Evolutionary conservation across 1,140 invertebrate species (phyloP).

Genomic region (Sipha flava): DNA sequence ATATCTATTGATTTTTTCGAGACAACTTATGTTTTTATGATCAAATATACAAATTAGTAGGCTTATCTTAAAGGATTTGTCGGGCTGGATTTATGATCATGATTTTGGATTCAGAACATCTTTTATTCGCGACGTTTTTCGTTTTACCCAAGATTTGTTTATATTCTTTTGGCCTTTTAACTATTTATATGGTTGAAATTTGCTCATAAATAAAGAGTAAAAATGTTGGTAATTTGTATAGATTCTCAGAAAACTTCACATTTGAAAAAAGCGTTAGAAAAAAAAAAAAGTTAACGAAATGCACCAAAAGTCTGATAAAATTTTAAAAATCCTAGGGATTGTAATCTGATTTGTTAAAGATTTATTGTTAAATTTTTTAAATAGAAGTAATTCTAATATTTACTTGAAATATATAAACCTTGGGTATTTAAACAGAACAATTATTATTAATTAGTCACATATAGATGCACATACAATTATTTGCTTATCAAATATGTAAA

Average conservation of each 20-base stretch:
- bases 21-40: too few relatives aligned
- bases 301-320: not conserved
- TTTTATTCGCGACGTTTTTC: not conserved
- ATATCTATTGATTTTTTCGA: too few relatives aligned
- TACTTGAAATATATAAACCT: too few relatives aligned
- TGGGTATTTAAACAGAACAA: too few relatives aligned
- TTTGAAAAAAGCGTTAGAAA: not conserved
- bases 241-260: not conserved
- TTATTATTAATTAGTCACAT: too few relatives aligned
- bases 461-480: too few relatives aligned
- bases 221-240: slow-evolving; percentile 1
- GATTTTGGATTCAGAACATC: not conserved
- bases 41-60: not conserved
- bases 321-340: not conserved
- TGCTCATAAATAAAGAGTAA: not conserved
- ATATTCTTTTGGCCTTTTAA: not conserved
- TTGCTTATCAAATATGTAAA: too few relatives aligned
- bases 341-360: not conserved
- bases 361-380: not conserved
- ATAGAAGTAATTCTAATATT: too few relatives aligned
- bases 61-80: not conserved
- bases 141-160: not conserved
- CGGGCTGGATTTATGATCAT: not conserved
- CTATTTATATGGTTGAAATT: not conserved
- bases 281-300: not conserved